phyloP scores from a whole-genome alignment of 2,113 vertebrate species.

The Pollimyrus isidori region DNA sequence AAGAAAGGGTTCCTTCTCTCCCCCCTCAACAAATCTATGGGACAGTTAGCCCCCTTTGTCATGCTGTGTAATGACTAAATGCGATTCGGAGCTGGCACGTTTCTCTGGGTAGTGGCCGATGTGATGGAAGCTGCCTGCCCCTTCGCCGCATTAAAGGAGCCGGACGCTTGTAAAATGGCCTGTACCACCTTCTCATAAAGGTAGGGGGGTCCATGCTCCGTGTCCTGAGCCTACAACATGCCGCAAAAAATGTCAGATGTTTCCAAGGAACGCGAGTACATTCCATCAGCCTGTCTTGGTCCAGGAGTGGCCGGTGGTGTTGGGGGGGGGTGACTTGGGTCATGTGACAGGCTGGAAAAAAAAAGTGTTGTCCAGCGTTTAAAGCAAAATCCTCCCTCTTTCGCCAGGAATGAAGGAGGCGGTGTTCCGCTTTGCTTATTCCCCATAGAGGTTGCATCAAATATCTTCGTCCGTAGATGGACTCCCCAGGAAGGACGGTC shows the following conservation, averaged over 20 bases:
- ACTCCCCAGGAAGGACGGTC: neutral
- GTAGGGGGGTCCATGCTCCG: neutral
- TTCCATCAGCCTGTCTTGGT: neutral
- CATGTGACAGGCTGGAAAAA: neutral
- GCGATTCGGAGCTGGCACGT: slow-evolving; percentile 10
- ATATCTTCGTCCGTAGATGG: neutral
- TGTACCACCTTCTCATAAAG: neutral
- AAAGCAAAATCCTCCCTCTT: neutral
- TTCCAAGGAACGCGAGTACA: slow-evolving; percentile 15
- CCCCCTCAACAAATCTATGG: slow-evolving; percentile 28
- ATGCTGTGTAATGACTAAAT: slow-evolving; percentile 32
- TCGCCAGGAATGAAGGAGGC: neutral
- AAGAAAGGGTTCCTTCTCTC: slow-evolving; percentile 22
- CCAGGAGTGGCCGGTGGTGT: neutral
- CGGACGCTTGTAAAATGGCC: neutral
- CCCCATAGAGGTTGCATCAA: neutral
- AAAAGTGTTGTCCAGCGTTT: neutral
- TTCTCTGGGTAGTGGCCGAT: slow-evolving; percentile 31
- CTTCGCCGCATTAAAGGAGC: neutral
- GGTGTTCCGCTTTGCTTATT: neutral
- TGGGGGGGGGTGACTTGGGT: neutral
- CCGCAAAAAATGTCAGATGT: slow-evolving; percentile 38
- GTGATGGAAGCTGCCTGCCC: neutral
- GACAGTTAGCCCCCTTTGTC: slow-evolving; percentile 8
- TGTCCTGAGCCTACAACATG: neutral